Conservation (phyloP, 2,113 vertebrate genomes). For the Colaptes auratus region DNA sequence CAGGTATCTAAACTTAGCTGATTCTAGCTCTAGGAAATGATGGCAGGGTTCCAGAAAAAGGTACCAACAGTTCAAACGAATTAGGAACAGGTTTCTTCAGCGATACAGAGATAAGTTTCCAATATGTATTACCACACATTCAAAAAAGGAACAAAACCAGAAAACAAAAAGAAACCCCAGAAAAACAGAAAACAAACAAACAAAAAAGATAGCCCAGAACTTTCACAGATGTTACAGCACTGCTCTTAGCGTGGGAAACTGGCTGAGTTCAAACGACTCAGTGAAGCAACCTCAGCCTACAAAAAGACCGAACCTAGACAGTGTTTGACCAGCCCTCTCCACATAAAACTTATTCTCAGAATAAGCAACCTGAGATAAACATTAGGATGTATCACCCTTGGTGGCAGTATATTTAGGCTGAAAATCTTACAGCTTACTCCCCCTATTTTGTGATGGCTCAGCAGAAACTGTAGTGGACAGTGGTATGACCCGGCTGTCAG, state of each 20-base stretch:
- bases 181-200: background rate
- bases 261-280: background rate
- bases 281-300: conserved; percentile 1
- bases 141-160: background rate
- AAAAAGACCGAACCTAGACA: background rate
- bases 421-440: background rate
- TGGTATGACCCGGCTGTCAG: background rate
- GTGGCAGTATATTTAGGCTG: background rate
- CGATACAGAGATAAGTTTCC: background rate
- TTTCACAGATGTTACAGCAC: background rate
- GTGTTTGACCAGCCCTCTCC: background rate
- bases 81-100: background rate
- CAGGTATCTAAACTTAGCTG: background rate
- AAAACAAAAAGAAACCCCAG: background rate
- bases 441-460: background rate
- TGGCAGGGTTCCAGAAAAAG: background rate
- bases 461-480: background rate
- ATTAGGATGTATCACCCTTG: background rate
- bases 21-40: background rate
- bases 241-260: background rate
- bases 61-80: background rate
- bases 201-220: background rate
- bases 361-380: background rate
- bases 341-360: background rate
- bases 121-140: background rate